Evolutionary conservation across 2,113 vertebrate species (phyloP).

Genomic region (Phalacrocorax brasilianus): DNA sequence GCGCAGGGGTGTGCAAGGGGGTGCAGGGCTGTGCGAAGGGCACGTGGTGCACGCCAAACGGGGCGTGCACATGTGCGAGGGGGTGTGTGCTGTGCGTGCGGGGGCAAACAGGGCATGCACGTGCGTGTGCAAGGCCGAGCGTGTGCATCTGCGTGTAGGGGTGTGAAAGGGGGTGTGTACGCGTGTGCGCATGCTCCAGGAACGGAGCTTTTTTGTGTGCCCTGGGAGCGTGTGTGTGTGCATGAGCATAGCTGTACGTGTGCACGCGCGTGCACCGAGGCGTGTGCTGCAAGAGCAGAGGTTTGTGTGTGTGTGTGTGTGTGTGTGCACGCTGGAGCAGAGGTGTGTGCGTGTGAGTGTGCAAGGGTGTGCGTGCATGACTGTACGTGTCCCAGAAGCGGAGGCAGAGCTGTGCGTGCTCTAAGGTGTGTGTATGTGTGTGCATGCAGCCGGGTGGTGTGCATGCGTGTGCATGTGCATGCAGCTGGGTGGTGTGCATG

Average conservation of each 20-base stretch:
- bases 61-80: neutral
- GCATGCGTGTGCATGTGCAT: too few species aligned
- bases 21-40: neutral
- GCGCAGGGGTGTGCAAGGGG: too few species aligned
- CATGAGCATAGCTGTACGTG: accelerated
- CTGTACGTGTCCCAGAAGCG: neutral
- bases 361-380: neutral
- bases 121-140: accelerated
- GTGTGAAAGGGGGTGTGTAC: neutral
- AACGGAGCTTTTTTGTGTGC: too few species aligned
- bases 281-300: too few species aligned
- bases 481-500: too few species aligned
- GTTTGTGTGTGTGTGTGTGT: too few species aligned
- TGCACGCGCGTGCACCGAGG: accelerated
- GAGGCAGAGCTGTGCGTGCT: too few species aligned
- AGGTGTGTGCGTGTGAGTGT: neutral
- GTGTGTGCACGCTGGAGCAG: neutral
- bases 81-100: accelerated
- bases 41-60: accelerated
- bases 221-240: too few species aligned
- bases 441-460: too few species aligned
- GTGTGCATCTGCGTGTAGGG: too few species aligned
- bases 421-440: too few species aligned
- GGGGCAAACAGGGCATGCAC: accelerated
- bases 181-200: accelerated